Evolutionary conservation across 1,140 invertebrate species (phyloP).

Genomic region (Cepaea nemoralis): DNA sequence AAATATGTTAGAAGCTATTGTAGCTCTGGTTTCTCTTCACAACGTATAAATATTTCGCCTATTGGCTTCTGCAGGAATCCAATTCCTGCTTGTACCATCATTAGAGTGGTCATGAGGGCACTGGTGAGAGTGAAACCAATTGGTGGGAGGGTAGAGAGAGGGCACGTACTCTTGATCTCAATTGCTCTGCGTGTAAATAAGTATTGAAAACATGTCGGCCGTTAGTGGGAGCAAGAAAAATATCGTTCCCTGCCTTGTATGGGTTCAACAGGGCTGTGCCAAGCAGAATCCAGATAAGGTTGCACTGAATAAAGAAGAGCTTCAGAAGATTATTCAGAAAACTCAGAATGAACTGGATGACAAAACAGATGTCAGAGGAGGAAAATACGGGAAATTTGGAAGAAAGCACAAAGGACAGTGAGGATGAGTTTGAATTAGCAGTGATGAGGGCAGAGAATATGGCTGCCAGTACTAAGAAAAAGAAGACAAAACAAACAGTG

Average conservation of each 20-base stretch:
- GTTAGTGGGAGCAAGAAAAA: slow-evolving; percentile 18
- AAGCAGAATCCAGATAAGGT: slow-evolving; percentile 83
- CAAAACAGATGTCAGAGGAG: slow-evolving; percentile 28
- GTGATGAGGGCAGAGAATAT: slow-evolving; percentile 12
- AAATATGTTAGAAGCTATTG: too few species aligned
- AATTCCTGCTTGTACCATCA: too few species aligned
- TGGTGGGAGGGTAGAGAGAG: too few species aligned
- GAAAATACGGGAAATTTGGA: slow-evolving; percentile 19
- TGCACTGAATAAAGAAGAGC: slow-evolving; percentile 78
- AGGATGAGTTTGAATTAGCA: slow-evolving; percentile 24
- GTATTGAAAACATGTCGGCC: neutral
- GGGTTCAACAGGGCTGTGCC: slow-evolving; percentile 84
- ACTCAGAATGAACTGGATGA: slow-evolving; percentile 70
- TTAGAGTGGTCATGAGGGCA: too few species aligned
- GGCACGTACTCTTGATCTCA: neutral
- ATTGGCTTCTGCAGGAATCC: too few species aligned
- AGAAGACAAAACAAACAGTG: slow-evolving; percentile 66
- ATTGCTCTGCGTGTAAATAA: neutral
- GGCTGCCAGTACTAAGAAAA: slow-evolving; percentile 33
- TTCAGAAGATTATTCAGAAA: slow-evolving; percentile 81
- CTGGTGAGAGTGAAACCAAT: too few species aligned
- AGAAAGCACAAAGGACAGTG: slow-evolving; percentile 13
- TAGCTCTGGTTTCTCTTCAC: too few species aligned
- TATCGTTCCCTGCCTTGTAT: slow-evolving; percentile 84
- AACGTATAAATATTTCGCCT: too few species aligned